Percentiles rank a stretch among this genome's conserved stretches.
phyloP scores from a whole-genome alignment of 2,797 vertebrate genomes.

The Arnoldichthys spilopterus region DNA sequence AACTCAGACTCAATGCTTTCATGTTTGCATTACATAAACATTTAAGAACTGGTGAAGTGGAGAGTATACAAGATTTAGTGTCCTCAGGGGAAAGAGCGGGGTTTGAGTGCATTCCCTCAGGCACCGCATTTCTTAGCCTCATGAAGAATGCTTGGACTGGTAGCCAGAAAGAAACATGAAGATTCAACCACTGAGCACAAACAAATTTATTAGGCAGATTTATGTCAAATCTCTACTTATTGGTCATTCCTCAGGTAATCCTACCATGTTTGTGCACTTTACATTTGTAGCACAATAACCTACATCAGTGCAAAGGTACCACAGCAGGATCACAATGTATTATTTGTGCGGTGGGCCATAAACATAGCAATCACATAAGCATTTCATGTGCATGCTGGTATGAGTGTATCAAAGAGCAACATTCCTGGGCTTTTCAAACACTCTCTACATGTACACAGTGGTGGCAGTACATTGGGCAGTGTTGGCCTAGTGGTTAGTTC shows the following conservation, averaged over 20 bases:
- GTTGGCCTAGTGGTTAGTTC: no score
- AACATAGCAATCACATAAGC: no score
- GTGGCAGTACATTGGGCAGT: no score
- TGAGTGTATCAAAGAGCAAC: no score
- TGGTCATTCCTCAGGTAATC: no score
- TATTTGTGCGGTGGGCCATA: no score
- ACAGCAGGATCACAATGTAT: no score
- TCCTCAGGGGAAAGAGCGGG: constrained; percentile 10
- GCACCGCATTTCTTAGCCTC: constrained; percentile 6
- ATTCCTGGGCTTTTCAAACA: no score
- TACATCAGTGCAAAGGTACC: no score
- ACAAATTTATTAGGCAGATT: neutral
- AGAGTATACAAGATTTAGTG: constrained; percentile 32
- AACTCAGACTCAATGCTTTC: constrained; percentile 37
- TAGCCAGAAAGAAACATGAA: neutral
- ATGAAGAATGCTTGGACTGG: constrained; percentile 12
- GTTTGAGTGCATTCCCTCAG: neutral
- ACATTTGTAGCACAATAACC: no score
- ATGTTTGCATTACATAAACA: constrained; percentile 49
- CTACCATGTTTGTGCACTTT: no score
- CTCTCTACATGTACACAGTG: neutral
- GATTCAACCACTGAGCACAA: constrained; percentile 5
- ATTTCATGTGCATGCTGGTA: no score
- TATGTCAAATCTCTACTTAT: neutral
- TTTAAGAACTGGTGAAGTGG: constrained; percentile 31